A percentile compares a stretch with the other conserved stretches of the same genome.
phyloP scores from a whole-genome alignment of 2,797 vertebrate genomes.

The Eospalax fontanierii region DNA sequence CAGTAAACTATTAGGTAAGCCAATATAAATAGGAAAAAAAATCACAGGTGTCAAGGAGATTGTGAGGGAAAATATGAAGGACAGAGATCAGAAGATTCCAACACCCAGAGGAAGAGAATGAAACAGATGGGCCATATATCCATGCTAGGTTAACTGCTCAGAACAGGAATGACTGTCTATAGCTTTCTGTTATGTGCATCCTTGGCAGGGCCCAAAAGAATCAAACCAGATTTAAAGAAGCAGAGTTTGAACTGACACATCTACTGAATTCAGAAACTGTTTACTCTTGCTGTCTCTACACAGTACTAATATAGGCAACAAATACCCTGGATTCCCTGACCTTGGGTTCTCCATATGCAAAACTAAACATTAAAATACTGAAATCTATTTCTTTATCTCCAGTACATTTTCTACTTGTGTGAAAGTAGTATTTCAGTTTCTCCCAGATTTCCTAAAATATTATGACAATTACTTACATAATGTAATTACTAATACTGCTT shows the following conservation, averaged over 20 bases:
- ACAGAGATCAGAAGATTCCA: not conserved
- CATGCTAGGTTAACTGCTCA: not conserved
- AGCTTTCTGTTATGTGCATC: slow-evolving; percentile 10
- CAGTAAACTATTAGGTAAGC: too few relatives aligned
- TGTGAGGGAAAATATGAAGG: not conserved
- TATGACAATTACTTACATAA: slow-evolving; percentile 63
- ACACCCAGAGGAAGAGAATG: not conserved
- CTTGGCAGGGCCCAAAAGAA: not conserved
- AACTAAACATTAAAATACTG: slow-evolving; percentile 50
- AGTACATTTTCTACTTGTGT: not conserved
- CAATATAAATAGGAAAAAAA: not conserved
- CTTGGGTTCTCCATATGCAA: not conserved
- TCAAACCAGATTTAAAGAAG: slow-evolving; percentile 20
- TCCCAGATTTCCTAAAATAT: slow-evolving; percentile 33
- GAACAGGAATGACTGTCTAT: not conserved
- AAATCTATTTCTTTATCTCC: slow-evolving; percentile 2
- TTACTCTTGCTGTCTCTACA: not conserved
- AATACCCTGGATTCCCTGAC: slow-evolving; percentile 1
- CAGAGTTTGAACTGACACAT: not conserved
- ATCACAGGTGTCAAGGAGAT: not conserved
- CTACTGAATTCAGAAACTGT: not conserved
- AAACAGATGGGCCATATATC: not conserved
- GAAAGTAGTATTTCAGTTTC: slow-evolving; percentile 54
- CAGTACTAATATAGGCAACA: not conserved
- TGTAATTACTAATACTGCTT: slow-evolving; percentile 62